Percentiles rank a stretch among this genome's conserved stretches.
Evolutionary conservation across 2,888 invertebrate species (phyloP).

Genomic region (Archips crataeganus): DNA sequence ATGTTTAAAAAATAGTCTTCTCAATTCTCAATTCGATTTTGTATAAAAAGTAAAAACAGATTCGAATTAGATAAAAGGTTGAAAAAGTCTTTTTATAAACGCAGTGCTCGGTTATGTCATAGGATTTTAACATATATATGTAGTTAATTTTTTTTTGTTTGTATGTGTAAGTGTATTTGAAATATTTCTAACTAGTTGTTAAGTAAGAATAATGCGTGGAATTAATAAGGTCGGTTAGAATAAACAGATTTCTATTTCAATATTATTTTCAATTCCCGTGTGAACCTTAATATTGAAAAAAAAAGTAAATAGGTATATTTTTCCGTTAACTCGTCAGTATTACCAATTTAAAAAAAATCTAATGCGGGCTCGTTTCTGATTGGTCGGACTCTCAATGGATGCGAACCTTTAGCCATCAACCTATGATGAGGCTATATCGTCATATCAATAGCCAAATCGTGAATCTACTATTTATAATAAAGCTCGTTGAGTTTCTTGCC

Average conservation of each 20-base stretch:
- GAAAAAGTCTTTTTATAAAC: neutral
- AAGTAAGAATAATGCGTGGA: conserved; percentile 18
- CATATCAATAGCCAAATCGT: too few relatives aligned
- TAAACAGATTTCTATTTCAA: conserved; percentile 39
- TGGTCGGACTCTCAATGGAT: too few relatives aligned
- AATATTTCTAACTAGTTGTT: conserved; percentile 31
- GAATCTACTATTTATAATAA: too few relatives aligned
- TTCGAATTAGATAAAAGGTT: too few relatives aligned
- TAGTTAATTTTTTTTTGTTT: conserved; percentile 14
- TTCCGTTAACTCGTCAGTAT: too few relatives aligned
- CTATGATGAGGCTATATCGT: too few relatives aligned
- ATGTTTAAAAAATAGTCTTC: neutral
- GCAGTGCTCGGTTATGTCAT: conserved; percentile 21
- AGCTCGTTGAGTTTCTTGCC: too few relatives aligned
- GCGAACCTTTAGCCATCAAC: too few relatives aligned
- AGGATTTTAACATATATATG: conserved; percentile 13
- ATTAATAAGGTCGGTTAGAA: conserved; percentile 31
- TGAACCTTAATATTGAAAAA: neutral
- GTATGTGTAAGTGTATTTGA: conserved; percentile 31
- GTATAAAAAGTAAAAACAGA: too few relatives aligned
- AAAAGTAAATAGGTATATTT: neutral
- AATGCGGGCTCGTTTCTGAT: too few relatives aligned
- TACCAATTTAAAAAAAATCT: too few relatives aligned
- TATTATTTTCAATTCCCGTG: conserved; percentile 5
- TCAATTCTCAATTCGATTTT: neutral